Evolutionary conservation across 2,888 invertebrate genomes (phyloP).

Genomic region (Acronicta aceris): DNA sequence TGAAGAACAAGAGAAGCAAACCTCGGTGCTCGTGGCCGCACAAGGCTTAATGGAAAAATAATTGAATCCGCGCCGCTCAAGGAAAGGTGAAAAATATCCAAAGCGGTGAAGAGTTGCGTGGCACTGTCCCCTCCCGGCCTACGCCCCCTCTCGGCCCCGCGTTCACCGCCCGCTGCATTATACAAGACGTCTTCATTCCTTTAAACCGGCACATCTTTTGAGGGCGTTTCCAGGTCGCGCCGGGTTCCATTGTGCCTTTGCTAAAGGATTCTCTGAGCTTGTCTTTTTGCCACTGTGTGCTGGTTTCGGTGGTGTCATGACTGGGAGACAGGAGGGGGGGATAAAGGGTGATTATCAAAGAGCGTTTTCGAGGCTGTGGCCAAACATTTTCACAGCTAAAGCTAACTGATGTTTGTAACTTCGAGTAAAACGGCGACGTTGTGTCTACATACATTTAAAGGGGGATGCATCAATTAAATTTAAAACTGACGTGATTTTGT

Average conservation of each 20-base stretch:
- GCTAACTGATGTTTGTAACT: slow-evolving; percentile 15
- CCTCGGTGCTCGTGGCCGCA: slow-evolving; percentile 22
- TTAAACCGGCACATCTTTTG: slow-evolving; percentile 54
- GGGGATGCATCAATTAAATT: too few species aligned
- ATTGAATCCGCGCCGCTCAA: slow-evolving; percentile 54
- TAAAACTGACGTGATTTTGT: too few species aligned
- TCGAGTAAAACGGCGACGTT: neutral
- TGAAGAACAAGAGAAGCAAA: slow-evolving; percentile 5
- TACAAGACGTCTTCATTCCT: slow-evolving; percentile 50
- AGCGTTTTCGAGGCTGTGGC: neutral
- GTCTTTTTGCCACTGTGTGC: slow-evolving; percentile 42
- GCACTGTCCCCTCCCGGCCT: neutral
- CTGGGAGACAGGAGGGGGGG: neutral
- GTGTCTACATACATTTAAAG: too few species aligned
- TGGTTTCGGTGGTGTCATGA: slow-evolving; percentile 16
- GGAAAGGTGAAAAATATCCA: slow-evolving; percentile 57
- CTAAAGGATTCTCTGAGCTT: slow-evolving; percentile 41
- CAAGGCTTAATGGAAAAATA: slow-evolving; percentile 60
- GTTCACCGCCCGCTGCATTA: slow-evolving; percentile 37
- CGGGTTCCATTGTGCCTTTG: slow-evolving; percentile 32
- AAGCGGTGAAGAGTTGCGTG: slow-evolving; percentile 46
- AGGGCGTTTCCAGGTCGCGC: slow-evolving; percentile 54
- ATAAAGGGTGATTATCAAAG: slow-evolving; percentile 14
- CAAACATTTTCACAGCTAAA: slow-evolving; percentile 15
- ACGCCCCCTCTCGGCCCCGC: neutral